Conservation (phyloP, 35 echinoderm and acorn worm species). For the Ophioderma brevispina region DNA sequence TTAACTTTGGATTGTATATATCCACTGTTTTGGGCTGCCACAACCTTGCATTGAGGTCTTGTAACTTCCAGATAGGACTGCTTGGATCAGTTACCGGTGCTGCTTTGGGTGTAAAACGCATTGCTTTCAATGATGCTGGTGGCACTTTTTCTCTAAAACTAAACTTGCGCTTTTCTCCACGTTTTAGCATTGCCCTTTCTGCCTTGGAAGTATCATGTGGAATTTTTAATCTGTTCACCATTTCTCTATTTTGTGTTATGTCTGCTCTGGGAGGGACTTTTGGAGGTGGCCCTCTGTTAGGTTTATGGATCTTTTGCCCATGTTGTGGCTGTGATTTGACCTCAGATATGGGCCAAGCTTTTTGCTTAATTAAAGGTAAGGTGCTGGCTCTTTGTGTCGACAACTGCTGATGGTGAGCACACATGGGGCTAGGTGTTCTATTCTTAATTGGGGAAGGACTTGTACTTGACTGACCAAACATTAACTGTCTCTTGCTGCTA, state of each 20-base stretch:
- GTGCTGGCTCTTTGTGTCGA: not conserved
- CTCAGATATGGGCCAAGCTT: not conserved
- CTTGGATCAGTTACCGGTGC: not conserved
- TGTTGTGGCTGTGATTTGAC: not conserved
- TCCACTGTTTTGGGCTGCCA: not conserved
- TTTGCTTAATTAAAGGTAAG: not conserved
- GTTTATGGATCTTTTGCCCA: not conserved
- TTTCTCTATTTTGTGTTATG: not conserved
- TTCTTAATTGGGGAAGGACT: not conserved
- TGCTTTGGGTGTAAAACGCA: not conserved
- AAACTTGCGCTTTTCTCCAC: not conserved
- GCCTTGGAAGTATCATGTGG: not conserved
- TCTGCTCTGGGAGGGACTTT: not conserved
- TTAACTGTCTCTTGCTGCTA: slow-evolving; percentile 36
- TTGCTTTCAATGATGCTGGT: not conserved
- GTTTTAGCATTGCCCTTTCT: not conserved
- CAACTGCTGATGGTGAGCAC: not conserved
- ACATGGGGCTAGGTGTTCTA: not conserved
- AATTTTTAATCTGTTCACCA: not conserved
- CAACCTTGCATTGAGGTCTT: not conserved
- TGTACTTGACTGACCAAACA: slow-evolving; percentile 5
- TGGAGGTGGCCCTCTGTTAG: not conserved
- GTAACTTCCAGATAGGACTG: not conserved
- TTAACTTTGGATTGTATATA: not conserved
- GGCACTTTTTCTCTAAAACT: not conserved